phyloP scores from a whole-genome alignment of 2,113 vertebrate genomes.

The Trochalopteron elliotii region DNA sequence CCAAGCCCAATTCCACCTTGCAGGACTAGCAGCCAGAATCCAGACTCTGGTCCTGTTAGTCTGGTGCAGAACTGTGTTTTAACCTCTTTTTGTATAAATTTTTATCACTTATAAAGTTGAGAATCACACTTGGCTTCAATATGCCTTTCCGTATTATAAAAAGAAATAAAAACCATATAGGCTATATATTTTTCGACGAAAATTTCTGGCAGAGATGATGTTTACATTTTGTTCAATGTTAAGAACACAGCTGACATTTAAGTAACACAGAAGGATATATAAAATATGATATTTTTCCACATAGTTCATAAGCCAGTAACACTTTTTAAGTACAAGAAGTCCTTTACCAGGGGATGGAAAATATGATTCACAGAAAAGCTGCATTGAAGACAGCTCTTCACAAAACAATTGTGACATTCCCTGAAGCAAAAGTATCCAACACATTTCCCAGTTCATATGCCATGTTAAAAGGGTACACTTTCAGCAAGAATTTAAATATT shows the following conservation, averaged over 20 bases:
- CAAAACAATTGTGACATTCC: slow-evolving; percentile 25
- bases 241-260: slow-evolving; percentile 41
- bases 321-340: slow-evolving; percentile 15
- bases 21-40: background rate
- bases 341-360: slow-evolving; percentile 17
- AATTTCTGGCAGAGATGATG: slow-evolving; percentile 6
- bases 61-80: background rate
- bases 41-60: background rate
- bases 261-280: slow-evolving; percentile 33
- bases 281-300: slow-evolving; percentile 29
- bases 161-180: background rate
- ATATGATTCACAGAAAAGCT: slow-evolving; percentile 32
- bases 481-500: background rate
- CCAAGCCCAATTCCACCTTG: background rate
- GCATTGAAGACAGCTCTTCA: background rate
- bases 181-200: background rate
- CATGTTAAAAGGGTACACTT: background rate
- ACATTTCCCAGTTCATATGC: background rate
- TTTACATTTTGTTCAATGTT: slow-evolving; percentile 26
- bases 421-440: background rate
- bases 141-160: background rate
- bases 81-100: background rate
- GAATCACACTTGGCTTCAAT: background rate
- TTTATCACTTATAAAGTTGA: background rate
- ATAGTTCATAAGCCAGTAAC: slow-evolving; percentile 17